Evolutionary conservation across 2,797 vertebrate species (phyloP).

Genomic region (Rhinophrynus dorsalis): DNA sequence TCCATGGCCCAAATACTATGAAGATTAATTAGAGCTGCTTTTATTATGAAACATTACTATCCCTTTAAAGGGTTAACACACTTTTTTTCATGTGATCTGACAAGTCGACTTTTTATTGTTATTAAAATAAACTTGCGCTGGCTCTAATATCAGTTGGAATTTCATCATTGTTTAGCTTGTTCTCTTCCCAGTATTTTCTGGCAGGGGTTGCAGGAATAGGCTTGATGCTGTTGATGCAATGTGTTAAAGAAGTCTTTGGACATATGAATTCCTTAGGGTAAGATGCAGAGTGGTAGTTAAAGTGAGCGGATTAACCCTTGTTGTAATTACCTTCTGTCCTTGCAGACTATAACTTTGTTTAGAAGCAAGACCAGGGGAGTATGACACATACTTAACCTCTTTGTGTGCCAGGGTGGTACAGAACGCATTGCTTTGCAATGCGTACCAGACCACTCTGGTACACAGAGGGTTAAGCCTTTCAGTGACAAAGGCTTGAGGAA

Average conservation of each 20-base stretch:
- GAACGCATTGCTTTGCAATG: too few relatives aligned
- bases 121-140: slow-evolving; percentile 65
- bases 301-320: slow-evolving; percentile 13
- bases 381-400: too few relatives aligned
- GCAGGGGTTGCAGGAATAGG: slow-evolving; percentile 55
- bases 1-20: too few relatives aligned
- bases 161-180: slow-evolving; percentile 65
- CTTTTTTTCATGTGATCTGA: slow-evolving; percentile 60
- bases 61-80: too few relatives aligned
- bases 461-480: too few relatives aligned
- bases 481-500: too few relatives aligned
- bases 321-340: too few relatives aligned
- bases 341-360: neutral
- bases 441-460: too few relatives aligned
- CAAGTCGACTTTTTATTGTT: slow-evolving; percentile 60
- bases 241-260: slow-evolving; percentile 54
- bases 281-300: slow-evolving; percentile 55
- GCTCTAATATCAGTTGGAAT: slow-evolving; percentile 65
- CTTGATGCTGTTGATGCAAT: slow-evolving; percentile 57
- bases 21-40: too few relatives aligned
- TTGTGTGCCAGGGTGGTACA: too few relatives aligned
- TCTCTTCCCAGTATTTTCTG: slow-evolving; percentile 63
- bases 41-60: too few relatives aligned
- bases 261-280: slow-evolving; percentile 54
- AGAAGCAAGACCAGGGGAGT: neutral